Evolutionary conservation across 2,888 invertebrate genomes (phyloP).

Genomic region (Ennomos fuscantarius): DNA sequence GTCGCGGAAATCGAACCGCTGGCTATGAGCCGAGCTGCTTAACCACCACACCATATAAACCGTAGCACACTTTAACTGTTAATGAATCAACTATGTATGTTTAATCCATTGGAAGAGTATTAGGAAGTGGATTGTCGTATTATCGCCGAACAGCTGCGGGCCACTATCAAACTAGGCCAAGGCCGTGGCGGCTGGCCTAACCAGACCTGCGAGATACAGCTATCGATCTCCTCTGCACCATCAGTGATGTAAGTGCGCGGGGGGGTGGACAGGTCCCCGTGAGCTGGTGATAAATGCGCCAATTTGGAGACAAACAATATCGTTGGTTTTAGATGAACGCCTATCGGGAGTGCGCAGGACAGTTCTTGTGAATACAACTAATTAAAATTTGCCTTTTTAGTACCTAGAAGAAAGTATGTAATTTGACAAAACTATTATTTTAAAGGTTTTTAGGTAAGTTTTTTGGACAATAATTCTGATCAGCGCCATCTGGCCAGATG

Average conservation of each 20-base stretch:
- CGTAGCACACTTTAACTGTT: background rate
- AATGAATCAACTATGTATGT: conserved; percentile 3
- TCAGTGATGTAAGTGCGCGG: conserved; percentile 36
- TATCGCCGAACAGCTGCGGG: conserved; percentile 57
- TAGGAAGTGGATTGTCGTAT: conserved; percentile 68
- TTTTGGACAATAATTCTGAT: too few species aligned
- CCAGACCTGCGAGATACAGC: conserved; percentile 56
- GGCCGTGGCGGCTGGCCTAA: conserved; percentile 60
- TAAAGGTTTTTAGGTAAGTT: too few species aligned
- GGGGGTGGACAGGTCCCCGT: conserved; percentile 49
- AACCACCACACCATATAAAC: too few species aligned
- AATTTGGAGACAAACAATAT: conserved; percentile 57
- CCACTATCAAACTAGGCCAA: conserved; percentile 75
- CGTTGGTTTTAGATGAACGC: conserved; percentile 55
- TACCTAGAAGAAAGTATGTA: background rate
- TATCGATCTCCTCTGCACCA: conserved; percentile 43
- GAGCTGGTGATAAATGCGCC: conserved; percentile 43
- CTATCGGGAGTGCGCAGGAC: conserved; percentile 13
- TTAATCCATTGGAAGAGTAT: conserved; percentile 40
- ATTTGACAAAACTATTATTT: too few species aligned
- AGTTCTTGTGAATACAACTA: background rate
- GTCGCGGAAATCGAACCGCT: too few species aligned
- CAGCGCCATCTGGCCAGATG: too few species aligned
- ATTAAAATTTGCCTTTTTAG: too few species aligned
- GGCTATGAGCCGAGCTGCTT: too few species aligned